Base-by-base conservation (phyloP, 2,797 vertebrate genomes). In the Botia almorhae region DNA sequence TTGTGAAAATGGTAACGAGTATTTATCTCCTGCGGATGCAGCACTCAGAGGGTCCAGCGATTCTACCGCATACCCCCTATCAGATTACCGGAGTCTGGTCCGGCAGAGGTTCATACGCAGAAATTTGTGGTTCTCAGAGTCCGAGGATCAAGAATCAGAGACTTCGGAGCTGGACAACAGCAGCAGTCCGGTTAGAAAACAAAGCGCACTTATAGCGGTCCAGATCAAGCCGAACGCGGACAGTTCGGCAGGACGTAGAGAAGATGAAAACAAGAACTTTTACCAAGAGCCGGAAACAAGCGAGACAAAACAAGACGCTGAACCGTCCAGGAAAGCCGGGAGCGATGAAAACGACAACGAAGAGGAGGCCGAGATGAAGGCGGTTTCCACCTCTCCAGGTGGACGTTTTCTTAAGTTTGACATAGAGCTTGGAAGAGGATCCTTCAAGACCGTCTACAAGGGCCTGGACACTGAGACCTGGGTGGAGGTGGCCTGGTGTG, bases 401-500 rank as follows among this genome's bases (percentile, higher is more conserved):
- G 98, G 97, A 68, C 94, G 97, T 78, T 99, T 99, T 88, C 95
- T 99, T 36, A 99, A 99, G 93, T 99, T 99, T 88, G 98, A 99
- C 88, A 98, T 98, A 74, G 97, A 99, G 87, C 94, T 99, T 63
- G 98, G 98, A 3, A 94, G 98, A 58, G 98, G 98, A 43, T 99
- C 98, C 83, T 99, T 99, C 92, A 99, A 99, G 90, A 99, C 97
- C 0, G 98, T 99, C 86, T 99, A 98, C 84, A 99, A 99, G 83
- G 98, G 98, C 14, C 93, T 99, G 74, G 98, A 99, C 92, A 98
- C 97, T 0, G 98, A 99, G 81, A 99, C 97, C 12, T 99, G 97
- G 97, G 97, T 98, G 39, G 97, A 99, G 77, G 98, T 99, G 53
- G 98, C 97, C 0, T 99, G 98, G 98, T 99, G 98, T 85, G 98